phyloP scores from a whole-genome alignment of 1,140 invertebrate genomes.

The Diabrotica undecimpunctata region DNA sequence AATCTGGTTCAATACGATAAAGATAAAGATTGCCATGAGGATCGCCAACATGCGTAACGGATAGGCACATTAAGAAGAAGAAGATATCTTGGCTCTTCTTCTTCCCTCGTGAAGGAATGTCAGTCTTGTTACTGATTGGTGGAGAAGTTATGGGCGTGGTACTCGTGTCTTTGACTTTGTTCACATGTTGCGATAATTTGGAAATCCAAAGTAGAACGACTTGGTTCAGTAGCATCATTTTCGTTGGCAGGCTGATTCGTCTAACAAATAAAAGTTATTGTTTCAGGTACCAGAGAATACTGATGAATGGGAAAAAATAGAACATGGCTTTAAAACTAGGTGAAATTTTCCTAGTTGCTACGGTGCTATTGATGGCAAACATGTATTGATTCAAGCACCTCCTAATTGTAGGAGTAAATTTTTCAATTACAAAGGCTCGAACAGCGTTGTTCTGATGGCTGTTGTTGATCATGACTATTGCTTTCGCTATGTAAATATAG shows the following conservation, averaged over 20 bases:
- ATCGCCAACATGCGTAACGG: no score
- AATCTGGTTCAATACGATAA: no score
- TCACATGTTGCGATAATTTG: not conserved
- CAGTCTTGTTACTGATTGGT: not conserved
- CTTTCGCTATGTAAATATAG: no score
- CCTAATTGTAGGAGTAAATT: conserved; percentile 37
- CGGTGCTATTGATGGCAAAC: conserved; percentile 48
- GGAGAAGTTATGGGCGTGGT: not conserved
- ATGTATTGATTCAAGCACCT: conserved; percentile 39
- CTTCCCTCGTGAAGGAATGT: no score
- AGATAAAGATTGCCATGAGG: no score
- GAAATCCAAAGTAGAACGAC: no score
- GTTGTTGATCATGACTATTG: no score
- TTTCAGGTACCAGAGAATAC: not conserved
- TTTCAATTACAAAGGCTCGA: no score
- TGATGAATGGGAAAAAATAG: conserved; percentile 10
- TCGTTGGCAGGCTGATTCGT: not conserved
- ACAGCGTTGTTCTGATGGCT: no score
- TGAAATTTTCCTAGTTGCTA: conserved; percentile 39
- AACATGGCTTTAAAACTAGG: not conserved
- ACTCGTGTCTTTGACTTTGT: not conserved
- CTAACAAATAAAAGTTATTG: not conserved
- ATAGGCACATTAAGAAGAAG: no score
- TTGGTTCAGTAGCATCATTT: no score
- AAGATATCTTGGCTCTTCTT: no score